These are phyloP conservation scores for Cyanoramphus novaezelandiae DNA, from an alignment of 2,113 vertebrate species.

Conservation along the genomic window DNA sequence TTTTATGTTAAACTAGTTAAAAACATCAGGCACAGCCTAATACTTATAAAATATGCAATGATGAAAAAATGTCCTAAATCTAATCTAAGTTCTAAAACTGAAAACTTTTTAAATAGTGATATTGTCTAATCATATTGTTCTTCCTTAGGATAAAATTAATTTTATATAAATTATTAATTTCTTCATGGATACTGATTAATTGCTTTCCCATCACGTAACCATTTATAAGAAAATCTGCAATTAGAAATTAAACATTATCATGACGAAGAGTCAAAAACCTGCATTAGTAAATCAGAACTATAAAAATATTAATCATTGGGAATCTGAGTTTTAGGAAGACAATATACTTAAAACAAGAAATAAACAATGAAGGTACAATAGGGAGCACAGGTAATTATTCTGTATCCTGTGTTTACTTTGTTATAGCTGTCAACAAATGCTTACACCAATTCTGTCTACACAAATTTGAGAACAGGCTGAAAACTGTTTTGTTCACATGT, in stretches of 20 bases:
- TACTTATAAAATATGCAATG: background rate
- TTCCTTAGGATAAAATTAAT: background rate
- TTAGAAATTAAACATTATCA: background rate
- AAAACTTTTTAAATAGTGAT: background rate
- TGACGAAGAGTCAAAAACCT: background rate
- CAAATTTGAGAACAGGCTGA: background rate
- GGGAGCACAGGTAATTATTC: background rate
- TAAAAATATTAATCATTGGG: background rate
- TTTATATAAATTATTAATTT: background rate
- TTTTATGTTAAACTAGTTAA: background rate
- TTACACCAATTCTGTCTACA: background rate
- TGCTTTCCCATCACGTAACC: background rate
- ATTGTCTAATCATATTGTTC: background rate
- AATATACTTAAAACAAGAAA: background rate
- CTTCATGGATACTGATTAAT: background rate
- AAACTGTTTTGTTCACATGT: background rate
- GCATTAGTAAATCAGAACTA: background rate
- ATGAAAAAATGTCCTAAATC: background rate
- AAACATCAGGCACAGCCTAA: background rate
- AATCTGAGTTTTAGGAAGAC: background rate
- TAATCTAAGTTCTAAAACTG: background rate
- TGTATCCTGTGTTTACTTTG: background rate
- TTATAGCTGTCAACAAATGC: background rate
- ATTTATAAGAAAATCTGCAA: background rate
- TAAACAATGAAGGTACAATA: background rate